Evolutionary conservation across 2,888 invertebrate species (phyloP).

Genomic region (Merodon equestris): DNA sequence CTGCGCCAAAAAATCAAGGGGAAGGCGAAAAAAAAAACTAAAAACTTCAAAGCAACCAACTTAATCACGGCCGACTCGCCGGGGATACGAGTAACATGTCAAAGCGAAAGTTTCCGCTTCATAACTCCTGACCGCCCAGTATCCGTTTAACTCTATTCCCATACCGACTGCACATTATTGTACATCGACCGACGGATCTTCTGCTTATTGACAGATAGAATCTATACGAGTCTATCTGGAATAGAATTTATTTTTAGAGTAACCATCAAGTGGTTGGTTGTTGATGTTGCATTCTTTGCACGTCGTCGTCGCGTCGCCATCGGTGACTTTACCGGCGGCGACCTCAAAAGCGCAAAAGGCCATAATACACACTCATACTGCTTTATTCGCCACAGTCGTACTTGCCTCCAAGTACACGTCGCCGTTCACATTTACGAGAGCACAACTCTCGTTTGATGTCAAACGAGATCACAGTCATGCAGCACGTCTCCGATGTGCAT

Average conservation of each 20-base stretch:
- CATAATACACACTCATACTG: not conserved
- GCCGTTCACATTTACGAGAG: too few relatives aligned
- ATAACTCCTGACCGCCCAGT: slow-evolving; percentile 26
- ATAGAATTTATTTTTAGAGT: slow-evolving; percentile 36
- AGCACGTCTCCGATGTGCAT: slow-evolving; percentile 1
- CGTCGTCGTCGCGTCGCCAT: not conserved
- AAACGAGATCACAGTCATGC: slow-evolving; percentile 15
- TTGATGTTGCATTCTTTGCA: not conserved
- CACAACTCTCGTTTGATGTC: slow-evolving; percentile 5
- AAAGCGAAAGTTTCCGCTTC: slow-evolving; percentile 45
- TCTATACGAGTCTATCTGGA: slow-evolving; percentile 18
- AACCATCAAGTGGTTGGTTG: slow-evolving; percentile 21
- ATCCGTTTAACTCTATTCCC: too few relatives aligned
- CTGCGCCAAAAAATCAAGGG: not conserved
- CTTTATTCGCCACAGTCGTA: too few relatives aligned
- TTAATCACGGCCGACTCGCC: slow-evolving; percentile 26
- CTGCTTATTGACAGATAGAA: slow-evolving; percentile 11
- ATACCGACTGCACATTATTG: too few relatives aligned
- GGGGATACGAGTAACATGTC: slow-evolving; percentile 26
- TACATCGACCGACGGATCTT: too few relatives aligned
- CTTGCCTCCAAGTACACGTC: too few relatives aligned
- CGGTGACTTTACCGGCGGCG: too few relatives aligned
- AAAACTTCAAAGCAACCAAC: not conserved
- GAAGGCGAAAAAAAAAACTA: slow-evolving; percentile 6
- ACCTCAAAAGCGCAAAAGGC: slow-evolving; percentile 18